Conservation (phyloP, 2,113 vertebrate genomes). For the Oreotrochilus melanogaster region DNA sequence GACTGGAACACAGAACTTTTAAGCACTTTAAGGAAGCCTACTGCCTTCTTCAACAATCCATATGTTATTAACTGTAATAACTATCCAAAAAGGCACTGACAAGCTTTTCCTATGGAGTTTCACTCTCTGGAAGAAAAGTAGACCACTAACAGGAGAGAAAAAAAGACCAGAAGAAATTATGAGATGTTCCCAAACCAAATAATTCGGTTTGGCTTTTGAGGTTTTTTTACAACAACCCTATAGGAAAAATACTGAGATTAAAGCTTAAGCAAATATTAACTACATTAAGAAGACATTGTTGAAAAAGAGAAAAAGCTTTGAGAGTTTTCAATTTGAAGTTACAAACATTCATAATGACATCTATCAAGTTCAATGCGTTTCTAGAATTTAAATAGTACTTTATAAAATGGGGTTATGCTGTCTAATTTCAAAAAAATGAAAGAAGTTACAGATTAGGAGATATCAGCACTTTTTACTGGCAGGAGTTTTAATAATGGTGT, state of each 20-base stretch:
- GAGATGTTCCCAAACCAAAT: background rate
- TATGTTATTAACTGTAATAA: background rate
- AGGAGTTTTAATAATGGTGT: background rate
- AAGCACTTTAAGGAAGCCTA: background rate
- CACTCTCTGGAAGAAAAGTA: background rate
- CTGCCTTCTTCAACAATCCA: background rate
- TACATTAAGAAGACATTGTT: background rate
- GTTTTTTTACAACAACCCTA: background rate
- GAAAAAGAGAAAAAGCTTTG: background rate
- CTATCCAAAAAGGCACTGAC: background rate
- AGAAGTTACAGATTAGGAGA: background rate
- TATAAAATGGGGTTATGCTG: background rate
- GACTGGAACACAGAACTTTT: rapidly evolving
- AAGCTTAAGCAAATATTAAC: background rate
- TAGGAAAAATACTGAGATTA: background rate
- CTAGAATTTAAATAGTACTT: background rate
- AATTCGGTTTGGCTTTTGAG: background rate
- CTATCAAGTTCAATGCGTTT: background rate
- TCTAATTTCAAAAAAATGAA: background rate
- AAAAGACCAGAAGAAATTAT: background rate
- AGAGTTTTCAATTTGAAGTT: background rate
- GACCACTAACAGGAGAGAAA: background rate
- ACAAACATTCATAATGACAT: background rate
- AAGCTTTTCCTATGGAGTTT: background rate
- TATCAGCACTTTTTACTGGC: background rate